Conservation (phyloP, 2,113 vertebrate genomes). For the Pedionomus torquatus region DNA sequence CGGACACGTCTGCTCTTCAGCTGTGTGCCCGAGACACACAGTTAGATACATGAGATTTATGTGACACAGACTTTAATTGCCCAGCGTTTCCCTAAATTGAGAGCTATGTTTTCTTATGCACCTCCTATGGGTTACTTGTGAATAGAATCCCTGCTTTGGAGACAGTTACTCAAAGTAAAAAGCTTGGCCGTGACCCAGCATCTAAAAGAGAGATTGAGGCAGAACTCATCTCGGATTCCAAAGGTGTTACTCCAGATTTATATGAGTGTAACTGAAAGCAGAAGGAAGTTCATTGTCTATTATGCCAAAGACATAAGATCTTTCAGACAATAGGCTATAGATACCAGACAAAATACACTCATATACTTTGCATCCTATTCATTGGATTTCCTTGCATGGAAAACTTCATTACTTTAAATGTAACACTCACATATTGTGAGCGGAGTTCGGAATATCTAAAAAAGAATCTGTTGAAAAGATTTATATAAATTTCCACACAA, state of each 20-base stretch:
- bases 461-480: neutral
- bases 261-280: conserved; percentile 5
- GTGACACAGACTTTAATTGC: neutral
- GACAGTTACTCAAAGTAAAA: conserved; percentile 11
- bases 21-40: neutral
- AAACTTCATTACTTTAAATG: neutral
- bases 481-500: neutral
- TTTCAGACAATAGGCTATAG: neutral
- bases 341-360: neutral
- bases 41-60: neutral
- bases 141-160: neutral
- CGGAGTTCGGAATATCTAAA: neutral
- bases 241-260: conserved; percentile 42
- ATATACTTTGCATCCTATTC: neutral
- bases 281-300: conserved; percentile 9
- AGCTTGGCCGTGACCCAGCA: neutral
- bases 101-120: neutral
- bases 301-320: neutral
- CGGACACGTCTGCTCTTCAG: neutral
- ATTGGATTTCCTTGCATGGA: neutral
- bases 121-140: neutral
- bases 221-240: conserved; percentile 29
- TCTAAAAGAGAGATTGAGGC: neutral
- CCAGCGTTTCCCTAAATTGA: neutral
- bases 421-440: neutral